phyloP scores from a whole-genome alignment of 2,113 vertebrate genomes.

The Daphoenositta chrysoptera region DNA sequence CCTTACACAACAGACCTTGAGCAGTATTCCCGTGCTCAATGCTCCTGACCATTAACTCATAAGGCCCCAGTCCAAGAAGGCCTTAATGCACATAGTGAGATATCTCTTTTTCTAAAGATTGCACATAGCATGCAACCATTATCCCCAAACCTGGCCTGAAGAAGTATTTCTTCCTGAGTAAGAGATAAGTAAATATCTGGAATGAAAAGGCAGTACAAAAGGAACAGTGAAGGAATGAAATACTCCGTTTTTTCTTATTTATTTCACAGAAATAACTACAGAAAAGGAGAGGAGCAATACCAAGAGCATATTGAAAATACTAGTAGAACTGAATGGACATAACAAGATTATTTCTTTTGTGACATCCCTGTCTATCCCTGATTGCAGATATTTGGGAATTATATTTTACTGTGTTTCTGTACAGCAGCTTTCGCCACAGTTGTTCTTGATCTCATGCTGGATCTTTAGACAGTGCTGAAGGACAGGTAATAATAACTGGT shows the following conservation, averaged over 20 bases:
- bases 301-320: neutral
- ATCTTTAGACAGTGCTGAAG: neutral
- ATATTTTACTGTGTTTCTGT: neutral
- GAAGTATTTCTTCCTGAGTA: neutral
- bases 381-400: neutral
- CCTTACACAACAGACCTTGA: neutral
- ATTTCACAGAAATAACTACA: neutral
- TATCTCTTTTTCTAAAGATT: neutral
- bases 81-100: neutral
- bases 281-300: neutral
- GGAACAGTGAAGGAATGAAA: neutral
- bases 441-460: neutral
- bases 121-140: neutral
- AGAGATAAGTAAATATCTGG: neutral
- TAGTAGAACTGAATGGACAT: neutral
- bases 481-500: neutral
- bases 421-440: neutral
- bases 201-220: neutral
- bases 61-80: neutral
- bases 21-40: neutral
- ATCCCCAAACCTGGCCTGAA: neutral
- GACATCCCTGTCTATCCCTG: neutral
- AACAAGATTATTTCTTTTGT: neutral
- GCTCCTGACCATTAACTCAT: neutral
- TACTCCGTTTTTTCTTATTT: neutral